Percentiles rank a stretch among this genome's conserved stretches.
Evolutionary conservation across 2,797 vertebrate genomes (phyloP).

Genomic region (Paguma larvata): DNA sequence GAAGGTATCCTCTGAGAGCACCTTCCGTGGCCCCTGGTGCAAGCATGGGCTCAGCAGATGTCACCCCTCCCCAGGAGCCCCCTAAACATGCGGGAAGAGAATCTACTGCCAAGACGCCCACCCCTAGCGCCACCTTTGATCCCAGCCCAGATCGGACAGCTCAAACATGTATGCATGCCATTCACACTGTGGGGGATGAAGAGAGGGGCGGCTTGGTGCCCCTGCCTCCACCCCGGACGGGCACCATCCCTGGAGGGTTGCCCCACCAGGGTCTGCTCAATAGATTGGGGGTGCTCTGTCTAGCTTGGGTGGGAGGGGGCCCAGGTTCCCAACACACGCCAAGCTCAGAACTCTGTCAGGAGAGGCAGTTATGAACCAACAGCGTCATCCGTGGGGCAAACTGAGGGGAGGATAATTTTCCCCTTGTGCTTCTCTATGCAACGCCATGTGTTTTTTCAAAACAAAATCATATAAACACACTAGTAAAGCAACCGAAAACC

Average conservation of each 20-base stretch:
- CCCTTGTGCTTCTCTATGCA: not conserved
- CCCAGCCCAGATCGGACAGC: not conserved
- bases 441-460: not conserved
- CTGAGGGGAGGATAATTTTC: not conserved
- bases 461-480: not conserved
- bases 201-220: not conserved
- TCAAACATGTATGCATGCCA: not conserved
- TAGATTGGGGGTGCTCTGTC: not conserved
- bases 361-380: not conserved
- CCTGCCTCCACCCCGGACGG: not conserved
- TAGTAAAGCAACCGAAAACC: not conserved
- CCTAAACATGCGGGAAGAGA: not conserved
- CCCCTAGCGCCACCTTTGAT: not conserved
- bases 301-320: not conserved
- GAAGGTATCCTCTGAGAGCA: not conserved
- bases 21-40: not conserved
- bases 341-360: not conserved
- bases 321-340: not conserved
- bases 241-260: accelerated
- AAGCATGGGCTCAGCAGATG: not conserved
- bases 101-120: not conserved
- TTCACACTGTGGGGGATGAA: no score
- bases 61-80: not conserved
- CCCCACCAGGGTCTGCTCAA: not conserved
- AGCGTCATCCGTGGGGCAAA: not conserved